Evolutionary conservation across 2,113 vertebrate species (phyloP).

Genomic region (Halcyon senegalensis): DNA sequence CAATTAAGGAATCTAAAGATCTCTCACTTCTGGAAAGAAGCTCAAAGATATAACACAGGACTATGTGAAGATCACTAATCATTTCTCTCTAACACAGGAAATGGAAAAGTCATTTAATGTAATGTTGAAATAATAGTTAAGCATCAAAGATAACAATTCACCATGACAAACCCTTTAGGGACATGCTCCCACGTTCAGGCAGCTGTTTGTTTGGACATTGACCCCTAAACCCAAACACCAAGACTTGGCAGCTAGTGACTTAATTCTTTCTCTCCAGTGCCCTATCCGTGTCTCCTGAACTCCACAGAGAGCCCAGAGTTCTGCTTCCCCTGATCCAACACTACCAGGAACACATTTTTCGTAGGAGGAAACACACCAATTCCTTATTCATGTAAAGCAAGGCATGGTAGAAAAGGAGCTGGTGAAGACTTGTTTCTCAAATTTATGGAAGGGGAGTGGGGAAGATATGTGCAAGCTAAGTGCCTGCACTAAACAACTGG

Average conservation of each 20-base stretch:
- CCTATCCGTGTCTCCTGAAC: not conserved
- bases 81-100: not conserved
- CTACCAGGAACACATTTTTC: not conserved
- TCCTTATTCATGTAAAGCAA: not conserved
- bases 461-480: not conserved
- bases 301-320: not conserved
- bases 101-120: not conserved
- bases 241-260: not conserved
- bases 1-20: not conserved
- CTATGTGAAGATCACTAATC: not conserved
- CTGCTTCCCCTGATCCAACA: not conserved
- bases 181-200: not conserved
- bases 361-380: not conserved
- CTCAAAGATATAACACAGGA: not conserved
- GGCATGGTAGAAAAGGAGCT: not conserved
- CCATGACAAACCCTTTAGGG: not conserved
- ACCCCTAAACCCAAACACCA: not conserved
- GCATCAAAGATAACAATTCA: not conserved
- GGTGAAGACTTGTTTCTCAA: not conserved
- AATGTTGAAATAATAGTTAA: not conserved
- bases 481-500: not conserved
- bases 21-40: not conserved
- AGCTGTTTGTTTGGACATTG: not conserved
- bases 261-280: not conserved
- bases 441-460: accelerated